Base-by-base conservation (phyloP, 2,888 invertebrate genomes). In the Amphiduros pacificus region DNA sequence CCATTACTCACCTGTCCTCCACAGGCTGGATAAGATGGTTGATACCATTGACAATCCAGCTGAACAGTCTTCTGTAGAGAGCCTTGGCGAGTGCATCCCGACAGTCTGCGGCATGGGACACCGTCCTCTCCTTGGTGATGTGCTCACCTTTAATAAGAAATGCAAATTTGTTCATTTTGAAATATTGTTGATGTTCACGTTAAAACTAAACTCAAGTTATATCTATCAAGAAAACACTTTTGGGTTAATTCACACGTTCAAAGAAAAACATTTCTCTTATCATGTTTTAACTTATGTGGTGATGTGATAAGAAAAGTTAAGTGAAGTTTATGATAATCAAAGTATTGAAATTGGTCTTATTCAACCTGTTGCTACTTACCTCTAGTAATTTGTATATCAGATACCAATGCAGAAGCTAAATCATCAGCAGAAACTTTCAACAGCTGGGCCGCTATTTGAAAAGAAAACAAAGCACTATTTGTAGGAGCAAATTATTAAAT, bases 31-130 rank as follows among this genome's bases (percentile, higher is more conserved):
- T 65, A 9, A 94, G 85, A 76, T 91, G 92, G 81, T 94, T 94
- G 63, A 94, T 89, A 62, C 88, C 85, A 77, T 90, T 91, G 55
- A 93, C 87, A 74, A 93, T 86, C 88, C 92, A 94, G 82, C 94
- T 93, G 63, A 93, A 89, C 27, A 94, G 80, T 69, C 93, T 86
- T 59, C 88, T 87, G 78, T 93, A 94, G 5, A 91, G 84, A 3
- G 90, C 90, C 74, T 90, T 89, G 2, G 93, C 91, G 51, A 94
- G 85, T 4, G 91, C 90, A 80, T 93, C 91, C 62, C 93, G 85
- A 1, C 91, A 89, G 78, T 90, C 90, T 64, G 89, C 85, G 0
- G 93, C 92, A 80, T 93, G 92, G 67, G 89, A 88, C 20, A 88
- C 87, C 4, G 88, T 89, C 14, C 62, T 31, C 60, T 63, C 57